Conservation (phyloP, 2,888 invertebrate species). For the Aplocera efformata region DNA sequence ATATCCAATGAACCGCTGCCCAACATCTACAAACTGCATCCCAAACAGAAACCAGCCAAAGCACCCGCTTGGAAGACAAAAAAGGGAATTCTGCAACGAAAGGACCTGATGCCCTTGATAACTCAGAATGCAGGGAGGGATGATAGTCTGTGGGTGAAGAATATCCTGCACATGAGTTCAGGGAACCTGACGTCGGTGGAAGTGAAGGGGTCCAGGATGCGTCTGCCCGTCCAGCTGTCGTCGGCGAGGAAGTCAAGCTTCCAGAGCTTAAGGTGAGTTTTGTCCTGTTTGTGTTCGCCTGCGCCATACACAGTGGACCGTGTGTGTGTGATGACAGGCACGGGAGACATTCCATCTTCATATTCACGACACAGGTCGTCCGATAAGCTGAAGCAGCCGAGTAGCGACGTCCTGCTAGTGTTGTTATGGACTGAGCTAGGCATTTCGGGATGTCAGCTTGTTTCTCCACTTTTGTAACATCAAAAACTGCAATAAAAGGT, state of each 20-base stretch:
- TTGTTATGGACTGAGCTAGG: too few species aligned
- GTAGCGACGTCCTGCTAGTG: too few species aligned
- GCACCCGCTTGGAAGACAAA: slow-evolving; percentile 1
- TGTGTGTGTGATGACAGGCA: too few species aligned
- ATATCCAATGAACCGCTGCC: slow-evolving; percentile 39
- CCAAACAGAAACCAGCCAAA: neutral
- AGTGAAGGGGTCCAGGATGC: slow-evolving; percentile 8
- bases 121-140: slow-evolving; percentile 39
- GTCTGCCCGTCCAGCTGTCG: slow-evolving; percentile 7
- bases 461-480: too few species aligned
- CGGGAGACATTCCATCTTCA: too few species aligned
- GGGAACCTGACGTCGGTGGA: slow-evolving; percentile 32
- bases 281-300: neutral
- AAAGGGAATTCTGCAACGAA: slow-evolving; percentile 37
- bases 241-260: slow-evolving; percentile 22
- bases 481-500: too few species aligned
- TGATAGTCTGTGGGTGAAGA: slow-evolving; percentile 53
- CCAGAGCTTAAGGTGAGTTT: slow-evolving; percentile 36
- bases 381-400: too few species aligned
- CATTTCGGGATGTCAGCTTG: too few species aligned
- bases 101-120: slow-evolving; percentile 43
- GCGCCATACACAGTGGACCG: too few species aligned
- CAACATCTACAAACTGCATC: slow-evolving; percentile 44
- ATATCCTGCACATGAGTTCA: slow-evolving; percentile 49
- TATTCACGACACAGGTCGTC: too few species aligned